These are phyloP conservation scores for Pycnonotus jocosus DNA, from an alignment of 2,113 vertebrate genomes.

Conservation along the genomic window DNA sequence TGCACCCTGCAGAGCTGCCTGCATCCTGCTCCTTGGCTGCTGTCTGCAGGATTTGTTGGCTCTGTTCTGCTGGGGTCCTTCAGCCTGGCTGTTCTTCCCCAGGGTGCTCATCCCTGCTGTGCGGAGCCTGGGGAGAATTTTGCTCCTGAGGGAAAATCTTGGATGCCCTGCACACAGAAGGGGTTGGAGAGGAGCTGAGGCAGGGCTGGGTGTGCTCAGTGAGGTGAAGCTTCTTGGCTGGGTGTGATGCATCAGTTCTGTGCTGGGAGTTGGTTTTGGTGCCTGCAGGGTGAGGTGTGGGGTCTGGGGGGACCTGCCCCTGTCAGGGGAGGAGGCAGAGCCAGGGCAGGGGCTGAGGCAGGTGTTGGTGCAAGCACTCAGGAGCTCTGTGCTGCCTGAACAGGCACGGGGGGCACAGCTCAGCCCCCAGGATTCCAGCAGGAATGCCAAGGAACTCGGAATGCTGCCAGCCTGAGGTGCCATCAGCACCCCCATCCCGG, in stretches of 20 bases:
- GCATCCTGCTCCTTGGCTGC: background rate
- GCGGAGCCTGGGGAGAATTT: background rate
- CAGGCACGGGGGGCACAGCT: background rate
- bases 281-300: background rate
- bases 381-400: background rate
- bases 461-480: background rate
- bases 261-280: rapidly evolving
- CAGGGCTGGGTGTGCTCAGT: background rate
- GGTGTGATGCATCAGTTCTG: rapidly evolving
- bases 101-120: background rate
- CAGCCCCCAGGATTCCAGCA: background rate
- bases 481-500: background rate
- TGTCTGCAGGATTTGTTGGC: background rate
- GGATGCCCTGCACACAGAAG: rapidly evolving
- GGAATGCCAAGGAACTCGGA: background rate
- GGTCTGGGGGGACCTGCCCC: background rate
- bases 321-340: background rate
- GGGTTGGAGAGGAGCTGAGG: background rate
- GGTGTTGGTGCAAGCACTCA: background rate
- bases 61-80: background rate
- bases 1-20: background rate
- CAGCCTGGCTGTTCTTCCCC: background rate
- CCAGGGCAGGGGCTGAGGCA: background rate
- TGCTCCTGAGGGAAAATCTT: background rate
- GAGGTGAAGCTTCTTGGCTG: background rate